phyloP scores from a whole-genome alignment of 2,888 invertebrate species.

The Melanostoma scalare region DNA sequence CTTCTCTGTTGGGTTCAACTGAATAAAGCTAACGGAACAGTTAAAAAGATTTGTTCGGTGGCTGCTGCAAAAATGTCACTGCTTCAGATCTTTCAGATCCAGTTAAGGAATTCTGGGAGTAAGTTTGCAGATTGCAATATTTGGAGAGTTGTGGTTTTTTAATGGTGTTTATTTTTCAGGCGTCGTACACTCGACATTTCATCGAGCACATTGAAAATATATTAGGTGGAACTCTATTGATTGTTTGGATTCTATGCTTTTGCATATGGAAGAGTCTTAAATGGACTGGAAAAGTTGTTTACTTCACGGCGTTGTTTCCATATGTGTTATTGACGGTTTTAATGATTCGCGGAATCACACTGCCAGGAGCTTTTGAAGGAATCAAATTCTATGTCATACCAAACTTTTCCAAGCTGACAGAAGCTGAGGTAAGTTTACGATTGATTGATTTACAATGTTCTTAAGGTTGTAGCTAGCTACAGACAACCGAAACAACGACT shows the following conservation, averaged over 20 bases:
- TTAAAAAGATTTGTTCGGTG: constrained; percentile 81
- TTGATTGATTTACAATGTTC: background rate
- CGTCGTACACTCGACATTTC: constrained; percentile 96
- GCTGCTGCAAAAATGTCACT: constrained; percentile 85
- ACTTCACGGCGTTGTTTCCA: constrained; percentile 97
- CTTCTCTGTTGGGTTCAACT: constrained; percentile 88
- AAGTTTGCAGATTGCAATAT: constrained; percentile 82
- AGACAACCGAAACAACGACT: too few relatives aligned
- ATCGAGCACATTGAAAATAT: constrained; percentile 94
- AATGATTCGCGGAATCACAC: constrained; percentile 93
- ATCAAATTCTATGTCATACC: constrained; percentile 96
- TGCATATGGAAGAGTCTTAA: constrained; percentile 99
- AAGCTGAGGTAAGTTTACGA: constrained; percentile 89
- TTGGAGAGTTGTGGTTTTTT: background rate
- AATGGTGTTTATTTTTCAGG: constrained; percentile 82
- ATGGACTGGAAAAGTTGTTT: constrained; percentile 99
- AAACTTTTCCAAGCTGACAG: constrained; percentile 92
- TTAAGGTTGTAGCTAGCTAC: background rate
- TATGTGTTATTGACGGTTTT: constrained; percentile 94
- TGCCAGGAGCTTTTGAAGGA: constrained; percentile 95
- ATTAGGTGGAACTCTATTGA: constrained; percentile 93
- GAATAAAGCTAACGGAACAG: constrained; percentile 78
- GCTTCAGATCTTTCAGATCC: constrained; percentile 91
- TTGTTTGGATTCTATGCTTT: constrained; percentile 98
- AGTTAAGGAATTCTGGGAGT: constrained; percentile 99